Base-by-base conservation (phyloP, 2,113 vertebrate species). In the Sylvia atricapilla region DNA sequence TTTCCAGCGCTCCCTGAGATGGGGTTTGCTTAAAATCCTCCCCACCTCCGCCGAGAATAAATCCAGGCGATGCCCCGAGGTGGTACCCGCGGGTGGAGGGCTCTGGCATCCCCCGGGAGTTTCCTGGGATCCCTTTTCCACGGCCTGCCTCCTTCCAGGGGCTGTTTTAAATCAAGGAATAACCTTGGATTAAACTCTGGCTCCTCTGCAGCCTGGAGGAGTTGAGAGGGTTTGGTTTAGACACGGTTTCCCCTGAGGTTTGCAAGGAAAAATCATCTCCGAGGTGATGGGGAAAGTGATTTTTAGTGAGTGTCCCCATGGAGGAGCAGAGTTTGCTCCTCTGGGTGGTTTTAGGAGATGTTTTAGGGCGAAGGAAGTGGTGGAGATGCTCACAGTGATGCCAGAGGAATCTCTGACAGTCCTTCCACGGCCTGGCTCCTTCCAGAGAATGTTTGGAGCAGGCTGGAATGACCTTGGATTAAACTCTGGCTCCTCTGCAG, bases 1-100 rank as follows among this genome's bases (percentile, higher is more conserved):
- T 98, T 97, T 89, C 90, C 96, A 94, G 96, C 98, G 98, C 98
- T 99, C 93, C 97, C 90, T 96, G 92, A 94, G 94, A 96, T 67
- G 18, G 44, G 91, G 88, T 74, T 92, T 53, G 93, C 92, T 49
- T 6, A 72, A 96, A 96, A 86, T 21, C 90, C 82, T 69, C 47
- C 22, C 47, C 92, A 46, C 80, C 70, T 60, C 74, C 13, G 11
- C 4, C n/a, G 78, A 15, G 87, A 11, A 96, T 94, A 92, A 96
- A 96, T 97, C 93, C 89, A 6, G 2, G 18, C 33, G 81, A 46
- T 23, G 73, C 73, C 83, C 55, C 1, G 2, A 7, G 8, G 63
- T 33, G 75, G 90, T 41, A n/a, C 63, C 60, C 16, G 5, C 9
- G 31, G 9, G 5, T 35, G 68, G 78, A 72, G 50, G 33, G 64